Base-by-base conservation (phyloP, 2,797 vertebrate species). In the Lophotriccus pileatus region DNA sequence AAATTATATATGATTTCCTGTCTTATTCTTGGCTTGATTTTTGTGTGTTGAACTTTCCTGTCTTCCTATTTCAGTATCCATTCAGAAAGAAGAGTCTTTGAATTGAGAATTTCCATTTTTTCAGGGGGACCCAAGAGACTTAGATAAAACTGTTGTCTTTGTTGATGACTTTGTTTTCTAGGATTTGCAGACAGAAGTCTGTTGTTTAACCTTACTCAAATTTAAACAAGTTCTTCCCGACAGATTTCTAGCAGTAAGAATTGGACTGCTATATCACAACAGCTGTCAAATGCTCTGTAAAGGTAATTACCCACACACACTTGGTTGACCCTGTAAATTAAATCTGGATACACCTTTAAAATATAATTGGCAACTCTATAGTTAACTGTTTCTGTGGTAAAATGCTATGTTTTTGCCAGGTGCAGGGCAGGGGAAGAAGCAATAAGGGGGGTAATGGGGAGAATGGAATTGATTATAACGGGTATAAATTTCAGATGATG, bases 401-500 rank as follows among this genome's bases (percentile, higher is more conserved):
- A 91, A 91, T 83, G 47, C 46, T 46, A 28, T 63, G 44, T 1
- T 91, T 92, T 84, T 92, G 37, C 82, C 82, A 84, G 82, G 68
- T 91, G 68, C 9, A 4, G 46, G 75, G 46, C 30, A 85, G 53
- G 6, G 12, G 19, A 87, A 49, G 73, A 74, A 85, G 73, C 34
- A 85, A 9, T 74, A 74, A 59, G 34, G 12, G 27, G 39, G 18
- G 9, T 78, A 77, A 49, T 77, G 75, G 70, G 63, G 44, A 89
- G 87, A 90, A 69, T 73, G 60, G 75, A 79, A 89, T 84, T 95
- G 83, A 94, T 95, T 87, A 86, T 81, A 87, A 66, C 62, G 73
- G 69, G 83, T 90, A 72, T 93, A 95, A 95, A 94, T 95, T 93
- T 95, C 91, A 85, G 84, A 93, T 88, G 64, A 83, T 93, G 66